A percentile compares a stretch with the other conserved stretches of the same genome.
These are phyloP conservation scores for Phylloscopus collybita DNA, from an alignment of 2,797 vertebrate genomes.

Conservation along the genomic window DNA sequence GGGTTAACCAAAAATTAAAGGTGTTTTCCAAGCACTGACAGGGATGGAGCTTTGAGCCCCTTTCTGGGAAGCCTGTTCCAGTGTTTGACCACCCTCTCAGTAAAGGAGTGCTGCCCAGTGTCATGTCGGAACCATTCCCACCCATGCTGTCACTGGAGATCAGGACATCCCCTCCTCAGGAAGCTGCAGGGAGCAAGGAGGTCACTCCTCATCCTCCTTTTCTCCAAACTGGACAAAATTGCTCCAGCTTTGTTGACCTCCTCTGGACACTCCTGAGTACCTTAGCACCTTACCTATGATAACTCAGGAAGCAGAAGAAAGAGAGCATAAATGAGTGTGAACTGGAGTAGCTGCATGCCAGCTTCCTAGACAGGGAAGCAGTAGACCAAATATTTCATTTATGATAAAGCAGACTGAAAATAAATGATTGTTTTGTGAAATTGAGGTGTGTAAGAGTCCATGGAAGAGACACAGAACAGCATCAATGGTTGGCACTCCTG, in stretches of 20 bases:
- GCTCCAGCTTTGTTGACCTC: not conserved
- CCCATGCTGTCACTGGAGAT: not conserved
- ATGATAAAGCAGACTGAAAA: not conserved
- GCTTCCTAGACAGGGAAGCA: not conserved
- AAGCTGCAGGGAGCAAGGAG: not conserved
- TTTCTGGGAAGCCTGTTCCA: not conserved
- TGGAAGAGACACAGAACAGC: not conserved
- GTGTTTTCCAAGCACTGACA: not conserved
- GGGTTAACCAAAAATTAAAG: not conserved
- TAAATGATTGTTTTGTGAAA: not conserved
- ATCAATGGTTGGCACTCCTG: not conserved
- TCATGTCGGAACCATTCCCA: not conserved
- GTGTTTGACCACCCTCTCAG: not conserved
- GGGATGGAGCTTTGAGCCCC: not conserved
- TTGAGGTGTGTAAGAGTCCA: not conserved
- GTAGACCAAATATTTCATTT: not conserved
- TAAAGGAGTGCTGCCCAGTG: not conserved
- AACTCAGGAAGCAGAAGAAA: not conserved
- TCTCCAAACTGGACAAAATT: not conserved
- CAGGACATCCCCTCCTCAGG: not conserved
- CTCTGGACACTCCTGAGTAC: not conserved
- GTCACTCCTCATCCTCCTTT: not conserved
- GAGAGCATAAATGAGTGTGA: not conserved
- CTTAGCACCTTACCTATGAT: not conserved
- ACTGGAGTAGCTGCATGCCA: not conserved